Evolutionary conservation across 1,140 invertebrate genomes (phyloP), one percentile per base, ranked within the genome.

Genomic region (Uloborus diversus): DNA sequence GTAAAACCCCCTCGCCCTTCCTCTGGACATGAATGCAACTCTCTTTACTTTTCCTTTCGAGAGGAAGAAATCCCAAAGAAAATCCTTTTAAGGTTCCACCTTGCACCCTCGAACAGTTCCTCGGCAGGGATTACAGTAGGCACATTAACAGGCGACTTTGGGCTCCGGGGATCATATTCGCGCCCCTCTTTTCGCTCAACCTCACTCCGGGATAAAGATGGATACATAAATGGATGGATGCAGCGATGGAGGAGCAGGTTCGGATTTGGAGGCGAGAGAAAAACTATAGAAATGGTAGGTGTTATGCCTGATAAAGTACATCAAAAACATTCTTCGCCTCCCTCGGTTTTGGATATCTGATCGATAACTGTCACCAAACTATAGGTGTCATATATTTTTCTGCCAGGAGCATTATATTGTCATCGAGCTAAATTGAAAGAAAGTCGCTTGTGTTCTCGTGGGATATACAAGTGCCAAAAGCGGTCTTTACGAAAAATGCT

Each of bases 101-200:
- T 56, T 57, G 56, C 51, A 9, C 69, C 56, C 32, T 20, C 28
- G 53, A 71, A 56, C n/a, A n/a, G n/a, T 75, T 64, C 42, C 71
- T 53, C 37, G 71, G 51, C 57, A 47, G 56, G 71, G 71, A 75
- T 75, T 75, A 75, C 17, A 75, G 71, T 51, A 62, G 57, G 71
- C 57, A 64, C 71, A 75, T 75, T 75, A 75, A 59, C 37, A 75
- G 59, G 71, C 37, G 71, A 75, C 69, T 64, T 62, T 35, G 71
- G 42, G 33, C 28, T 28, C 65, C 30, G 11, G 37, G 71, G 71
- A 75, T 75, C 71, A 75, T 75, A 75, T 73, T 57, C 37, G 42
- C 1, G 23, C 35, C 49, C 53, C 27, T 57, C 69, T 28, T 71
- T 23, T 17, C 37, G 17, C 65, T 51, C n/a, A n/a, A 11, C 62